phyloP scores from a whole-genome alignment of 2,797 vertebrate species.

The Australoheros facetus region DNA sequence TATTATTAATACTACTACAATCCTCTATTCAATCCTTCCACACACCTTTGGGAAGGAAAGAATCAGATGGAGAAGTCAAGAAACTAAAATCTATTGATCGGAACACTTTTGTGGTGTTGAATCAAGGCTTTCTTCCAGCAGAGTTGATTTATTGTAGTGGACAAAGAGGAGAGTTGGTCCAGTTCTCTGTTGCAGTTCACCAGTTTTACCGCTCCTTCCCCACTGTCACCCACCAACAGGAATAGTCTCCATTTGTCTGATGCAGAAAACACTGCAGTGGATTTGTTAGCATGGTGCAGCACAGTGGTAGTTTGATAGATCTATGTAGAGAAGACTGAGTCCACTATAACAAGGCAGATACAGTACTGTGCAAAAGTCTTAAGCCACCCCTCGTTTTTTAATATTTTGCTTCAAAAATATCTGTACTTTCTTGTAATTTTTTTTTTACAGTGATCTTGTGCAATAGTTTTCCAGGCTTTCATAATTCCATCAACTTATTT shows the following conservation, averaged over 20 bases:
- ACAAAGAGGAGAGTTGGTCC: conserved; percentile 19
- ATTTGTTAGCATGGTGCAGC: conserved; percentile 3
- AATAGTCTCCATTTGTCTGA: conserved; percentile 11
- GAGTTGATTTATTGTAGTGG: neutral
- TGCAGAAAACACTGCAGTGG: conserved; percentile 13
- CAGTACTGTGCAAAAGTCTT: neutral
- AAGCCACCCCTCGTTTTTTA: neutral
- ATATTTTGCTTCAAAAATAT: neutral
- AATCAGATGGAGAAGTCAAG: neutral
- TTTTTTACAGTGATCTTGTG: neutral
- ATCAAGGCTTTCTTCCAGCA: neutral
- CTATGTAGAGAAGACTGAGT: neutral
- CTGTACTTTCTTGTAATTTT: neutral
- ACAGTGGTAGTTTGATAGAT: conserved; percentile 9
- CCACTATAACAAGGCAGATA: neutral
- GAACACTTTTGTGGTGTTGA: neutral
- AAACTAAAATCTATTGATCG: neutral
- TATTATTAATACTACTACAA: neutral
- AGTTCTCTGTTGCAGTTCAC: conserved; percentile 17
- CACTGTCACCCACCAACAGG: conserved; percentile 8
- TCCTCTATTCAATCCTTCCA: too few species aligned
- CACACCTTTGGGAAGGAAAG: neutral
- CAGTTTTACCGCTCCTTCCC: conserved; percentile 27
- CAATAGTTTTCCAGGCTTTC: neutral
- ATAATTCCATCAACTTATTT: neutral